Evolutionary conservation across 2,113 vertebrate species (phyloP).

Genomic region (Cyprinodon brontotheroides): DNA sequence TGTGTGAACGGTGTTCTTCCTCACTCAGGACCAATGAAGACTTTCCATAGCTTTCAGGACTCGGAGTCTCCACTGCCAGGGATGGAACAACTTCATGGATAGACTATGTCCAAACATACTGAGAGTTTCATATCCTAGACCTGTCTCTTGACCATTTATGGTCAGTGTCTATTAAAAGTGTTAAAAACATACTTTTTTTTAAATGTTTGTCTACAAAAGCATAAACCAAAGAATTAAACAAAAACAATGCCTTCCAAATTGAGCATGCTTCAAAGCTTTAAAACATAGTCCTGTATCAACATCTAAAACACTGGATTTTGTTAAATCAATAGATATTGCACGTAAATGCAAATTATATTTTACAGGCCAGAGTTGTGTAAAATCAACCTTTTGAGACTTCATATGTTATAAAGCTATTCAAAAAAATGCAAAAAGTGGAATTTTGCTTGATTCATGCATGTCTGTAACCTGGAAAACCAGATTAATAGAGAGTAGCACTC

Average conservation of each 20-base stretch:
- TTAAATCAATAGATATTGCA: no score
- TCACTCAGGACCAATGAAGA: constrained; percentile 59
- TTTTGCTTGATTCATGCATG: no score
- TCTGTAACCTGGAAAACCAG: no score
- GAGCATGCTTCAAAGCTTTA: no score
- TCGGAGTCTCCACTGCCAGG: constrained; percentile 56
- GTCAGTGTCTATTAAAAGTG: constrained; percentile 17
- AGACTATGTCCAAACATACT: constrained; percentile 5
- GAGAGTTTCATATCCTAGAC: constrained; percentile 14
- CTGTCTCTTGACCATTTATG: constrained; percentile 37
- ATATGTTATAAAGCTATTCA: no score
- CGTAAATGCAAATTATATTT: no score
- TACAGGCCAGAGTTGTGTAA: no score
- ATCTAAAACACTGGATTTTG: no score
- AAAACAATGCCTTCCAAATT: constrained; percentile 1
- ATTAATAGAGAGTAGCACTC: no score
- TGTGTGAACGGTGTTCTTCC: constrained; percentile 59
- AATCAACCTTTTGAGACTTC: no score
- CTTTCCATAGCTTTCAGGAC: constrained; percentile 68
- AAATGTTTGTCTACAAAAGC: neutral
- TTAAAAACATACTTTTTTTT: neutral
- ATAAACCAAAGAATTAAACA: constrained; percentile 19
- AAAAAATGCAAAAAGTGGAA: no score
- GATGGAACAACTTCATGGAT: constrained; percentile 49
- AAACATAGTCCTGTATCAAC: no score